Evolutionary conservation across 2,797 vertebrate species (phyloP).

Genomic region (Siniperca scherzeri): DNA sequence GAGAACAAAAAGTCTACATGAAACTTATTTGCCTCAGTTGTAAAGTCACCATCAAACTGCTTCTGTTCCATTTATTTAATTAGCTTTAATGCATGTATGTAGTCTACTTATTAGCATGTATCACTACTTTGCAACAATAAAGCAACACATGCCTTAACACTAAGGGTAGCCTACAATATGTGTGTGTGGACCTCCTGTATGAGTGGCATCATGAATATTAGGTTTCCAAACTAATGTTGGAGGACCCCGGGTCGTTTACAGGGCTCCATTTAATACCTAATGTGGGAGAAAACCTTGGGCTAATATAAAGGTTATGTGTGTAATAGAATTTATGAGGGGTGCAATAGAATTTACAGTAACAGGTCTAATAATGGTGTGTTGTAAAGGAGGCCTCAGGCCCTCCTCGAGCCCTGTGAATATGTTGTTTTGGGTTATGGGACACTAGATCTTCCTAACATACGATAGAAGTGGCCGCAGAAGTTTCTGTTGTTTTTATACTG

Average conservation of each 20-base stretch:
- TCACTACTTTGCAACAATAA: not conserved
- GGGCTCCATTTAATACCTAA: not conserved
- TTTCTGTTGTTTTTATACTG: too few species aligned
- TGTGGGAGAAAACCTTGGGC: too few species aligned
- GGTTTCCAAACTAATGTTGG: not conserved
- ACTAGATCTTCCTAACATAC: too few species aligned
- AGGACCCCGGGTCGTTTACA: too few species aligned
- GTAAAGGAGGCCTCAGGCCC: too few species aligned
- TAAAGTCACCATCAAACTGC: not conserved
- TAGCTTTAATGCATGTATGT: not conserved
- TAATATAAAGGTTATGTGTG: too few species aligned
- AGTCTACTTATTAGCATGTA: not conserved
- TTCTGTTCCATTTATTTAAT: not conserved
- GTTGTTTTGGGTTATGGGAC: too few species aligned
- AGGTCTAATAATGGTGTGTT: too few species aligned
- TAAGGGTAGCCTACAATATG: not conserved
- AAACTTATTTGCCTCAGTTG: not conserved
- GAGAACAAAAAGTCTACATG: not conserved
- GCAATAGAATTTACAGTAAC: too few species aligned
- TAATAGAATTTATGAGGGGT: too few species aligned
- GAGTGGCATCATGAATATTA: conserved; percentile 3
- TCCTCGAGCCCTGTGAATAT: too few species aligned
- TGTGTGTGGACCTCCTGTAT: not conserved
- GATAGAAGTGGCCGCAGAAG: too few species aligned
- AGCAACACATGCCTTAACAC: not conserved